These are phyloP conservation scores for Philereme vetulata DNA, from an alignment of 2,888 invertebrate species.

Conservation along the genomic window DNA sequence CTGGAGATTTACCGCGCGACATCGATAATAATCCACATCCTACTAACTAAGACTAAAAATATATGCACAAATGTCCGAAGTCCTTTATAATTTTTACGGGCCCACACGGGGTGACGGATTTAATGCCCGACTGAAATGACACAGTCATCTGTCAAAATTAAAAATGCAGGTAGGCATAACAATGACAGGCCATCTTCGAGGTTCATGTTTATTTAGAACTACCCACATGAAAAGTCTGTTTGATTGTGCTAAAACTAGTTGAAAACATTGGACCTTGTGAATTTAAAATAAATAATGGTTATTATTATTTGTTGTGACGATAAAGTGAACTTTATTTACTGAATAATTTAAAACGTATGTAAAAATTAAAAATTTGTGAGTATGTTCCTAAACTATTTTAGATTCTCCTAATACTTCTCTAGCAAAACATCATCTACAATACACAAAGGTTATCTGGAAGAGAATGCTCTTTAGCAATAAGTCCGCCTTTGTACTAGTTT, in stretches of 20 bases:
- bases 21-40: too few relatives aligned
- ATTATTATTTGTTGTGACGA: not conserved
- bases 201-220: not conserved
- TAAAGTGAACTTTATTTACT: not conserved
- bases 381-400: not conserved
- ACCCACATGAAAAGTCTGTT: constrained; percentile 7
- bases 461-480: too few relatives aligned
- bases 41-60: not conserved
- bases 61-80: not conserved
- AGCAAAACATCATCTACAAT: too few relatives aligned
- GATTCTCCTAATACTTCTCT: too few relatives aligned
- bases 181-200: not conserved
- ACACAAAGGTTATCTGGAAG: too few relatives aligned
- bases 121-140: too few relatives aligned
- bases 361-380: not conserved
- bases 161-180: not conserved
- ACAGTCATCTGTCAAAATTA: too few relatives aligned
- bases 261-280: not conserved
- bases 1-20: too few relatives aligned
- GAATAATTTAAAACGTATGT: not conserved
- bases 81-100: too few relatives aligned
- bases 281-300: constrained; percentile 19
- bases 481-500: too few relatives aligned
- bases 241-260: not conserved
- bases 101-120: too few relatives aligned